Evolutionary conservation across 2,888 invertebrate species (phyloP), one percentile per base, ranked within the genome.

Genomic region (Halocaridina rubra): DNA sequence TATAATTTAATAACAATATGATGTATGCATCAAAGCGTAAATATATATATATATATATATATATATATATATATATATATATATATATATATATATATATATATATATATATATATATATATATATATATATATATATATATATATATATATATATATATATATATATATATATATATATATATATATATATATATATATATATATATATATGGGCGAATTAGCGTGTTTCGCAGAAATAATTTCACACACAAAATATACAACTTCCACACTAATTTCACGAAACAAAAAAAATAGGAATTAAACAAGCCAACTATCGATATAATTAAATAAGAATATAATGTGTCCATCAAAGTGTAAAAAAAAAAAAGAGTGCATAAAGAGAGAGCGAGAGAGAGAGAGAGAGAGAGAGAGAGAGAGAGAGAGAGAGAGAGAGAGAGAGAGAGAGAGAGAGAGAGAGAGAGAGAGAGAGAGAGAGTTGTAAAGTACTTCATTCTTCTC

Each of bases 151-250:
- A 39, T 74, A 74, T 74, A 74, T 46, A 46, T 74, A 74, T 74
- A 46, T 74, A 74, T 74, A 74, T 74, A 74, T 39, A 74, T 74
- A 74, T 39, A 74, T 74, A 74, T 39, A 74, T 74, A 74, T 74
- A 74, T 74, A 74, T 74, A 74, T 74, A 74, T 74, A 74, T 74
- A 74, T 74, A 74, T 74, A 74, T 74, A 74, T 74, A 74, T 74
- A 74, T 74, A 74, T 74, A 74, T 74, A 74, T 74, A 74, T 74
- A 46, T 8, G 24, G 33, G n/a, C 24, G 33, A 39, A 39, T 74
- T 16, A 10, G 53, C 4, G 0, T n/a, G n/a, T n/a, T n/a, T n/a
- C n/a, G n/a, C n/a, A n/a, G n/a, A n/a, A n/a, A n/a, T n/a, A n/a
- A n/a, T n/a, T n/a, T n/a, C n/a, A n/a, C n/a, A n/a, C n/a, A n/a